These are phyloP conservation scores for Umimayanthus chanpuru DNA, from an alignment of 92 coral and sea anemone species.

Conservation along the genomic window DNA sequence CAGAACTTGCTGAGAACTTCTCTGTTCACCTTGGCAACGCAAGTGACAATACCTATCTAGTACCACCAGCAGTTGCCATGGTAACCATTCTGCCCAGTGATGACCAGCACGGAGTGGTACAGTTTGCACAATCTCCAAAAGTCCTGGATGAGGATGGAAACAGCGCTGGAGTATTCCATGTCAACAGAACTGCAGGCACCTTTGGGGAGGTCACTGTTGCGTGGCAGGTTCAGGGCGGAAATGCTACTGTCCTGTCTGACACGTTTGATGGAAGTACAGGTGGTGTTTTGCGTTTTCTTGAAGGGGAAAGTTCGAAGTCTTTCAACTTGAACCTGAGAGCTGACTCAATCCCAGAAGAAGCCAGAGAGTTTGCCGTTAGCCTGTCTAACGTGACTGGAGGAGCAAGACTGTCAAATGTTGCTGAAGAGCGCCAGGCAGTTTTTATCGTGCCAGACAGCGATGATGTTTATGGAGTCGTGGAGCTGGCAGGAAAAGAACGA, in stretches of 20 bases:
- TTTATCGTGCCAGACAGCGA: conserved; percentile 90
- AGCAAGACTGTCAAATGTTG: conserved; percentile 76
- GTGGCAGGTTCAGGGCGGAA: conserved; percentile 64
- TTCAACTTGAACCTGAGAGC: conserved; percentile 57
- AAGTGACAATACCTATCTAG: conserved; percentile 66
- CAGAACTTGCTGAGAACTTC: conserved; percentile 83
- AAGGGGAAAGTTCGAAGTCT: conserved; percentile 63
- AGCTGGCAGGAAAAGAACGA: conserved; percentile 61
- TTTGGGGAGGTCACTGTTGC: conserved; percentile 77
- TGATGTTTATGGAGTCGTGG: conserved; percentile 84
- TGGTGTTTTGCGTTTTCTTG: conserved; percentile 64
- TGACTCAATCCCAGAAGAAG: conserved; percentile 84
- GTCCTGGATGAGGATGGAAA: conserved; percentile 78
- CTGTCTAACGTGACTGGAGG: conserved; percentile 82
- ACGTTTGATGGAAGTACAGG: conserved; percentile 65
- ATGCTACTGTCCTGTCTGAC: conserved; percentile 36
- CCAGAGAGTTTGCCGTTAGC: conserved; percentile 68
- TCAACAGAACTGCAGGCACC: conserved; percentile 88
- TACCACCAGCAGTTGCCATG: conserved; percentile 79
- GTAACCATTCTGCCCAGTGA: conserved; percentile 82
- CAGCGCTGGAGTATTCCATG: conserved; percentile 56
- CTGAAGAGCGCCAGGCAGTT: conserved; percentile 62
- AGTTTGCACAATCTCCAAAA: conserved; percentile 63
- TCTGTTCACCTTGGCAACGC: too few species aligned
- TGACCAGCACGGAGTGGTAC: conserved; percentile 88